Conservation (phyloP, 2,797 vertebrate species). For the Garrulus glandarius region DNA sequence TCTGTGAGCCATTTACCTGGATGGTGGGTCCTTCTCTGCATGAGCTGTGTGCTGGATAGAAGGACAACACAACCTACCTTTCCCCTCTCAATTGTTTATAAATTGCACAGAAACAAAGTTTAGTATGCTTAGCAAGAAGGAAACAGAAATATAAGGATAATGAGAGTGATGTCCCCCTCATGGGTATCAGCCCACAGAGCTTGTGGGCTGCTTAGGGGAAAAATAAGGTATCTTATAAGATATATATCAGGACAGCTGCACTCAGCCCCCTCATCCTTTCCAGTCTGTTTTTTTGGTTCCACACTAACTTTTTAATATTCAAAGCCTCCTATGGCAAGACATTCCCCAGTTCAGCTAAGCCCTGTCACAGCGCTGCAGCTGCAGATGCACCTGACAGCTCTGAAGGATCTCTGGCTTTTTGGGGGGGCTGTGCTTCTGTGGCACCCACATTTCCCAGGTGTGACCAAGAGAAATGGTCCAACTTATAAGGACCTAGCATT, state of each 20-base stretch:
- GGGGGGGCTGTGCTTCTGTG: accelerated
- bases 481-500: neutral
- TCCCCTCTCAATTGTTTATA: neutral
- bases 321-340: neutral
- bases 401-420: neutral
- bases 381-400: neutral
- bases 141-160: neutral
- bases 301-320: neutral
- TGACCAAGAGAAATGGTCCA: neutral
- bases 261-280: neutral
- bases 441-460: no score
- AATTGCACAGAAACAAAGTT: neutral
- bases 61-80: neutral
- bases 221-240: neutral
- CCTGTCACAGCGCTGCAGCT: neutral
- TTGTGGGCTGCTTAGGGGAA: neutral
- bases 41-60: neutral
- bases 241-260: neutral
- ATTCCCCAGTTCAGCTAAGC: neutral
- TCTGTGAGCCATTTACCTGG: neutral
- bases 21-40: neutral
- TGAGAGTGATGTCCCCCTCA: neutral
- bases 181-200: neutral
- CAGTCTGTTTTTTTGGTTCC: neutral
- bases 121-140: neutral